phyloP scores from a whole-genome alignment of 2,113 vertebrate genomes.

The Chloebia gouldiae region DNA sequence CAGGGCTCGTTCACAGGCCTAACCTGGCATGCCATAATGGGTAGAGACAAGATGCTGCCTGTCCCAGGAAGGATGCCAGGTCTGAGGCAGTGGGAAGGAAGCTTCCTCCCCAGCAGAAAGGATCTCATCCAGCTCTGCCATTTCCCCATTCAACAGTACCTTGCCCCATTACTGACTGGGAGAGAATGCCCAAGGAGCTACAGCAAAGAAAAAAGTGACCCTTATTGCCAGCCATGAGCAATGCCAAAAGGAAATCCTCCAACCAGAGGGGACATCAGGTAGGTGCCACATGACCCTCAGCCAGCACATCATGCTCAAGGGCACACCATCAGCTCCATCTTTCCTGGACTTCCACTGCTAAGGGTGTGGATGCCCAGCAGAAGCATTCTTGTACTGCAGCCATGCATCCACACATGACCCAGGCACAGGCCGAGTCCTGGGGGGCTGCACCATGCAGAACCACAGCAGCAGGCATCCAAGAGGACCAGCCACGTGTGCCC shows the following conservation, averaged over 20 bases:
- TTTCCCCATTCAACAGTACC: neutral
- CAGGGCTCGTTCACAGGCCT: neutral
- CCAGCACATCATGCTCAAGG: neutral
- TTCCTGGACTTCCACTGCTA: neutral
- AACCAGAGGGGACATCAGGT: neutral
- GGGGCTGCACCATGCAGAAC: neutral
- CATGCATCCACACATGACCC: neutral
- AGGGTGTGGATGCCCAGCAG: neutral
- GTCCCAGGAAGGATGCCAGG: neutral
- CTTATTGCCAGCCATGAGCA: neutral
- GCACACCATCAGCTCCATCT: neutral
- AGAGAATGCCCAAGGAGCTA: neutral
- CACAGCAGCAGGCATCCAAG: accelerated
- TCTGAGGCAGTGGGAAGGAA: conserved; percentile 5
- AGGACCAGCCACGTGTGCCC: neutral
- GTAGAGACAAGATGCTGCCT: conserved; percentile 11
- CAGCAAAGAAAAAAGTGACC: neutral
- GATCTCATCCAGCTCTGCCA: neutral
- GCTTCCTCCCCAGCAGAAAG: neutral
- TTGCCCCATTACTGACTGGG: neutral
- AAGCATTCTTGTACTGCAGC: neutral
- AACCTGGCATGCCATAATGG: neutral
- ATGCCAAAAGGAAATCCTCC: neutral
- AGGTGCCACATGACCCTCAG: accelerated
- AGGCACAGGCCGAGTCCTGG: neutral